Base-by-base conservation (phyloP, 2,113 vertebrate species). In the Dicrurus megarhynchus region DNA sequence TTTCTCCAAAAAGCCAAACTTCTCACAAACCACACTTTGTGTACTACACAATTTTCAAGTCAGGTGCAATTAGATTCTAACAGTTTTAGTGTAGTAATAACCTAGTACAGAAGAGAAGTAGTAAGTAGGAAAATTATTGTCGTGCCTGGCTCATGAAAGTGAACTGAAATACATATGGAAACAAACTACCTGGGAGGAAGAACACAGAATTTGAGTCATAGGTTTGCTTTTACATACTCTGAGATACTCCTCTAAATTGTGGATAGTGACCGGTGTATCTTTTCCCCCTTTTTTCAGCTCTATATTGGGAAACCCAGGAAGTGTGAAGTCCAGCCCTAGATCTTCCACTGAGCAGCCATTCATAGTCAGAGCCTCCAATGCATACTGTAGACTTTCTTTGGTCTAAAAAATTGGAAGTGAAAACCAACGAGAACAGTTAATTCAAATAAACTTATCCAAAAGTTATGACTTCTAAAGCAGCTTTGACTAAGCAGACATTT, bases 201-300 rank as follows among this genome's bases (percentile, higher is more conserved):
- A 69, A 56, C 12, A 41, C 47, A 64, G 10, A 53, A 5, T 35
- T 57, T 53, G 16, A 22, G 28, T 7, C 10, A 19, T 10, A n/a
- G 16, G 32, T 84, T 84, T 73, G 63, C 10, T 69, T 78, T 52
- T 94, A 98, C 98, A 0, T 95, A 99, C 99, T 98, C 99, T 98
- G 79, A 99, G 98, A 97, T 99, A 99, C 71, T 99, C 99, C 96
- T 99, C 99, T 95, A 99, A 98, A 78, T 99, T 99, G 98, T 99
- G 98, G 97, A 99, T 99, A 32, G 99, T 99, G 90, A 99, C 99
- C 0, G 99, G 98, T 73, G 99, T 97, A 57, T 99, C 99, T 97
- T 99, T 99, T 59, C 99, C 99, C n/a, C 99, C 99, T 97, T 99
- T 99, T 96, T 99, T 99, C 96, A 99, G 98, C 95, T 99, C 99